phyloP scores from a whole-genome alignment of 2,113 vertebrate genomes.

The Notarius quadriscutis region DNA sequence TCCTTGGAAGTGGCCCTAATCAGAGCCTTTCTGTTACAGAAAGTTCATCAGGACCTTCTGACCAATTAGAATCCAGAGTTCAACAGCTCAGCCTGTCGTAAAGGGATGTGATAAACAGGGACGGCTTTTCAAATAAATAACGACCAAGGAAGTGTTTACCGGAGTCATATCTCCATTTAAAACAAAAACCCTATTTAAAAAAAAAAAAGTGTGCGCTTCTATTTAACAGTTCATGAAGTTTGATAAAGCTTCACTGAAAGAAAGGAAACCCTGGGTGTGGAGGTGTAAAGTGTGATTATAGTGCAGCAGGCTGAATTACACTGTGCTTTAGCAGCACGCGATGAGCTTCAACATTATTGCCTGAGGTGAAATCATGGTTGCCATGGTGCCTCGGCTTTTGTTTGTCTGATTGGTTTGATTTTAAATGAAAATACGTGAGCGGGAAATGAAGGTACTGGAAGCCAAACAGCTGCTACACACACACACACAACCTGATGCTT shows the following conservation, averaged over 20 bases:
- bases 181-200: background rate
- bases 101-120: background rate
- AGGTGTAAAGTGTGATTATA: constrained; percentile 2
- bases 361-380: constrained; percentile 25
- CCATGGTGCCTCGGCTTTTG: constrained; percentile 37
- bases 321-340: background rate
- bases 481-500: background rate
- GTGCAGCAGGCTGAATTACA: background rate
- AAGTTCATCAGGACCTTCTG: background rate
- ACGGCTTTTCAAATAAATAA: background rate
- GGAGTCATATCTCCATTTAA: background rate
- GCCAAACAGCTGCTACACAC: constrained; percentile 14
- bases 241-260: background rate
- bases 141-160: background rate
- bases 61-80: background rate
- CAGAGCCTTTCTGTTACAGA: background rate
- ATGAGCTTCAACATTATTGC: constrained; percentile 28
- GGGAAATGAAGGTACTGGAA: constrained; percentile 9
- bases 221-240: too few species aligned
- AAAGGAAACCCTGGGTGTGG: constrained; percentile 8
- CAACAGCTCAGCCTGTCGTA: background rate
- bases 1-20: background rate
- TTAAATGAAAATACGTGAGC: constrained; percentile 12
- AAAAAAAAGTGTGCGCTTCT: background rate
- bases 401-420: constrained; percentile 34